Evolutionary conservation across 2,888 invertebrate genomes (phyloP), one percentile per base, ranked within the genome.

Genomic region (Archips crataeganus): DNA sequence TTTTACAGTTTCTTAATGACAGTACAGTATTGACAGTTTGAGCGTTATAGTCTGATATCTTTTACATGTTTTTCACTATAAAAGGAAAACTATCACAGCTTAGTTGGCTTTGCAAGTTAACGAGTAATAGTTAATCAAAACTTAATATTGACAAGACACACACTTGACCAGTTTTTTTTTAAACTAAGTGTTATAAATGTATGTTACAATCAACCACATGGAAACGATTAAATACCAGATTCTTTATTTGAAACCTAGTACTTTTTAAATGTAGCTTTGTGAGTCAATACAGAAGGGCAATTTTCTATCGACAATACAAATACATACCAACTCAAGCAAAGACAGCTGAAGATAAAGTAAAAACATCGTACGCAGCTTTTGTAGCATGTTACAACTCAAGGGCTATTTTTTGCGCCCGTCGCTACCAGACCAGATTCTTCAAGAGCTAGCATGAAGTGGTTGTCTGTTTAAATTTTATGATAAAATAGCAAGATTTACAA

Each of bases 341-440:
- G 61, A 23, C 34, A 66, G 34, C 51, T 66, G 61, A 13, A 57
- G 61, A 42, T 65, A 32, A 36, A 51, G 60, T 49, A 49, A 71
- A 60, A 70, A 34, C 36, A 59, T 59, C 13, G 34, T 32, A n/a
- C 23, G 45, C 64, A 36, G 47, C 5, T 54, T 45, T 57, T 39
- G 65, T 60, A 23, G 65, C 47, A 65, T 47, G 65, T 4, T 36
- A 59, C n/a, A 59, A 45, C n/a, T 39, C 15, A 15, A 62, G 15
- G 32, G 42, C 1, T 57, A 47, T 51, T 72, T 72, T 67, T 72
- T 67, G 49, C 32, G 34, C 11, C 36, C 10, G 42, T 42, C 10
- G 15, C 47, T 63, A 0, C 47, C 45, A 13, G 23, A 32, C 63
- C 3, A 63, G 47, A 63, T 63, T 47, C 34, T 34, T 32, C 10